Evolutionary conservation across 1,140 invertebrate genomes (phyloP).

Genomic region (Lineus longissimus): DNA sequence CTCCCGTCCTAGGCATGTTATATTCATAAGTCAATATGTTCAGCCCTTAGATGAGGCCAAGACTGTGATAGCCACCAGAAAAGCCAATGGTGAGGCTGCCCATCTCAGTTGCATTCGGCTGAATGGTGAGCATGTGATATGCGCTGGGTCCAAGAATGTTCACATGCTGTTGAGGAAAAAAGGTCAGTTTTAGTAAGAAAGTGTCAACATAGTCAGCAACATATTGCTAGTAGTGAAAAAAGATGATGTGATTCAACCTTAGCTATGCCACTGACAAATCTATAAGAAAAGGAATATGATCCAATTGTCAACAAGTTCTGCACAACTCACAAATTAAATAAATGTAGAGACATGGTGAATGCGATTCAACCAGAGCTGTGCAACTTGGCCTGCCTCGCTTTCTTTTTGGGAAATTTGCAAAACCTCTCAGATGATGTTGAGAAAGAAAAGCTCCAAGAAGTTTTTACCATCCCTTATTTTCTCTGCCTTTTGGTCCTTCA

Average conservation of each 20-base stretch:
- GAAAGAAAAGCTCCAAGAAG: too few relatives aligned
- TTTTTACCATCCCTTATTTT: too few relatives aligned
- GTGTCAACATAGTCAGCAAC: not conserved
- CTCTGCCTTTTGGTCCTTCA: too few relatives aligned
- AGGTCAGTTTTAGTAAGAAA: constrained; percentile 32
- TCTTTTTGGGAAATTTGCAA: too few relatives aligned
- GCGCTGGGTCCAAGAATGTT: constrained; percentile 58
- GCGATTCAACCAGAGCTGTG: too few relatives aligned
- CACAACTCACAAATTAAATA: too few relatives aligned
- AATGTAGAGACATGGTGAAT: too few relatives aligned
- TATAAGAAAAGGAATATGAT: too few relatives aligned
- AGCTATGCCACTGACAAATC: not conserved
- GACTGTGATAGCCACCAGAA: constrained; percentile 49
- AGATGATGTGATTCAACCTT: not conserved
- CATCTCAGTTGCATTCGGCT: constrained; percentile 54
- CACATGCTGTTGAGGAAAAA: constrained; percentile 54
- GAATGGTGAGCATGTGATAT: constrained; percentile 43
- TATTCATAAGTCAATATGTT: constrained; percentile 9
- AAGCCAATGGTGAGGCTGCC: constrained; percentile 58
- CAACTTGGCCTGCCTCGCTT: too few relatives aligned
- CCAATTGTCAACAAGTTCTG: too few relatives aligned
- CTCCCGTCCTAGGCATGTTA: too few relatives aligned
- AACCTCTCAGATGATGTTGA: too few relatives aligned
- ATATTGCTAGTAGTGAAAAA: not conserved
- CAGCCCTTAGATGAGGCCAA: constrained; percentile 43